These are phyloP conservation scores for Cyprinodon tularosa DNA, from an alignment of 2,113 vertebrate species.

Conservation along the genomic window DNA sequence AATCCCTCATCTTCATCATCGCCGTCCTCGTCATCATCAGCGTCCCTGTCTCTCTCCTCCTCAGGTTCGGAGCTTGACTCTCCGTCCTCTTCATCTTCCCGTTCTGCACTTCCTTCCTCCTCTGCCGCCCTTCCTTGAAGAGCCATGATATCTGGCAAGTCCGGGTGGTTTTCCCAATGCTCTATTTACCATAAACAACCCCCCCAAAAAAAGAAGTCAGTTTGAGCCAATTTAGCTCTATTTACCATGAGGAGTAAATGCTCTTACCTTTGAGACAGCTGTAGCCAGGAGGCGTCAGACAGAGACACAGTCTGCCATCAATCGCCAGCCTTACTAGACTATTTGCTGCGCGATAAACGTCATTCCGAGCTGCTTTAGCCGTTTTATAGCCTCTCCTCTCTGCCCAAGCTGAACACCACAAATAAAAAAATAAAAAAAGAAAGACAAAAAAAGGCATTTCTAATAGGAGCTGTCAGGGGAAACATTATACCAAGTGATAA, in stretches of 20 bases:
- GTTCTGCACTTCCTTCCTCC: conserved; percentile 62
- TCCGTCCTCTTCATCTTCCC: conserved; percentile 79
- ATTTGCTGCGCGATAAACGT: conserved; percentile 90
- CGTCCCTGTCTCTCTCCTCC: conserved; percentile 86
- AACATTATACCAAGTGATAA: neutral
- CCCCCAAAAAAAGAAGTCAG: too few species aligned
- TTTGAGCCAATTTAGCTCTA: neutral
- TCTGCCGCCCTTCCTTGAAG: conserved; percentile 77
- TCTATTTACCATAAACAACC: too few species aligned
- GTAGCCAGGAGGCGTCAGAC: conserved; percentile 86
- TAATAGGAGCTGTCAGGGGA: neutral
- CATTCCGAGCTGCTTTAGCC: conserved; percentile 86
- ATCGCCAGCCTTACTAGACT: conserved; percentile 87
- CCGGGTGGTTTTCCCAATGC: conserved; percentile 86
- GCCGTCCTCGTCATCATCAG: conserved; percentile 88
- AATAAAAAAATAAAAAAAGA: neutral
- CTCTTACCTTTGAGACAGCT: conserved; percentile 82
- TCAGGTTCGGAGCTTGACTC: conserved; percentile 88
- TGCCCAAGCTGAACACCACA: conserved; percentile 84
- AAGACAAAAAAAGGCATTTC: neutral
- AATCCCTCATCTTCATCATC: conserved; percentile 82
- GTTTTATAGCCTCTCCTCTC: conserved; percentile 92
- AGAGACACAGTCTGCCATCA: conserved; percentile 87
- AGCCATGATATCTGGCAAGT: conserved; percentile 81
- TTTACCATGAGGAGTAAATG: conserved; percentile 2